Evolutionary conservation across 2,113 vertebrate species (phyloP).

Genomic region (Upupa epops): DNA sequence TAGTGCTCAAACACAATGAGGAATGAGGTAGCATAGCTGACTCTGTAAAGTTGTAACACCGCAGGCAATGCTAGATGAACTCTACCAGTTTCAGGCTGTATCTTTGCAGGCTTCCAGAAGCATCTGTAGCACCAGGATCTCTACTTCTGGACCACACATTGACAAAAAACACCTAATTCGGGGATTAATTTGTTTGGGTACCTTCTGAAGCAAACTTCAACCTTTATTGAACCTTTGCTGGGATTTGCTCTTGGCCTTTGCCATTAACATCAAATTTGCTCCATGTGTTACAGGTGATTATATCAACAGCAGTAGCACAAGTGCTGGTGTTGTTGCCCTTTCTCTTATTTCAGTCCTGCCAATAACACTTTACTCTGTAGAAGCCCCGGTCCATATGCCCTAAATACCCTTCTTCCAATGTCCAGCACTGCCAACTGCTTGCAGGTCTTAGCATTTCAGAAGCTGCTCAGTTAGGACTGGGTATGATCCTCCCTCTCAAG

Average conservation of each 20-base stretch:
- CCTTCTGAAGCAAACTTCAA: not conserved
- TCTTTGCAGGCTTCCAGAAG: not conserved
- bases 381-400: not conserved
- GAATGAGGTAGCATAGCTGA: not conserved
- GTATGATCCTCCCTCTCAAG: not conserved
- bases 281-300: not conserved
- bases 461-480: not conserved
- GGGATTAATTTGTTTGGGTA: not conserved
- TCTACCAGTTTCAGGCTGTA: not conserved
- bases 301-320: not conserved
- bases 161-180: not conserved
- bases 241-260: not conserved
- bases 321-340: not conserved
- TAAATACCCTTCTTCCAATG: not conserved
- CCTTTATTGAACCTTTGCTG: not conserved
- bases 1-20: not conserved
- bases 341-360: not conserved
- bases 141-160: not conserved
- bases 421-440: not conserved
- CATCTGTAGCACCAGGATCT: not conserved
- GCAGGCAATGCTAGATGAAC: not conserved
- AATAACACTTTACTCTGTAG: not conserved
- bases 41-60: not conserved
- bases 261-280: not conserved
- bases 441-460: not conserved